Percentiles rank a stretch among this genome's conserved stretches.
phyloP scores from a whole-genome alignment of 2,888 invertebrate species.

The Brachyopa scutellaris region DNA sequence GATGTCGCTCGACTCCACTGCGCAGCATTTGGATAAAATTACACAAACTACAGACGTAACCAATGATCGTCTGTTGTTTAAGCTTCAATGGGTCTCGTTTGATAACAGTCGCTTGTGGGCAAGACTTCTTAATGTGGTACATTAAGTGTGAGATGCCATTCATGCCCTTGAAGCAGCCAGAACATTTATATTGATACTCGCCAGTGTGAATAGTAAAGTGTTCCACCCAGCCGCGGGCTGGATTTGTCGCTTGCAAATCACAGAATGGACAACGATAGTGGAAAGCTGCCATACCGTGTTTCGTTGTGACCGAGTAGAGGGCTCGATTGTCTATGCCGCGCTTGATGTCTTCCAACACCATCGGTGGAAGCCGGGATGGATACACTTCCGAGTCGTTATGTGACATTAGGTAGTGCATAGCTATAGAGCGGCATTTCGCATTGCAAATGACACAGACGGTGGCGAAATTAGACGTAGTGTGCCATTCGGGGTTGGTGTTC shows the following conservation, averaged over 20 bases:
- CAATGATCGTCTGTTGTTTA: slow-evolving; percentile 75
- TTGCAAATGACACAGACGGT: slow-evolving; percentile 76
- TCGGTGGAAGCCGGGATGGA: slow-evolving; percentile 77
- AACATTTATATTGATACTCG: slow-evolving; percentile 87
- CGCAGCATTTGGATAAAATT: slow-evolving; percentile 88
- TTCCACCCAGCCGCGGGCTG: slow-evolving; percentile 82
- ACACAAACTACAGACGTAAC: slow-evolving; percentile 88
- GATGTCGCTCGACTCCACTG: slow-evolving; percentile 85
- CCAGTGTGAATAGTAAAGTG: slow-evolving; percentile 91
- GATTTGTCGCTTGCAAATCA: slow-evolving; percentile 71
- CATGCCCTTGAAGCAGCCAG: slow-evolving; percentile 82
- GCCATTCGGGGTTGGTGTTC: slow-evolving; percentile 76
- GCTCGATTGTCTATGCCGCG: slow-evolving; percentile 68
- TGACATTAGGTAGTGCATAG: slow-evolving; percentile 75
- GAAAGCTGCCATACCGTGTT: slow-evolving; percentile 50
- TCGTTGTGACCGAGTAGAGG: slow-evolving; percentile 33
- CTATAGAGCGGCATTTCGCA: slow-evolving; percentile 76
- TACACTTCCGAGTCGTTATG: slow-evolving; percentile 77
- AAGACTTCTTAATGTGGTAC: slow-evolving; percentile 68
- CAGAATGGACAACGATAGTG: slow-evolving; percentile 78
- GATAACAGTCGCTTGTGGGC: slow-evolving; percentile 39
- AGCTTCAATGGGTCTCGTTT: slow-evolving; percentile 15
- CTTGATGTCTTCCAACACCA: slow-evolving; percentile 74
- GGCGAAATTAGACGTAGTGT: slow-evolving; percentile 75
- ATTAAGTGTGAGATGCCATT: slow-evolving; percentile 48